Conservation (phyloP, 2,888 invertebrate species). For the Agonum fuliginosum region DNA sequence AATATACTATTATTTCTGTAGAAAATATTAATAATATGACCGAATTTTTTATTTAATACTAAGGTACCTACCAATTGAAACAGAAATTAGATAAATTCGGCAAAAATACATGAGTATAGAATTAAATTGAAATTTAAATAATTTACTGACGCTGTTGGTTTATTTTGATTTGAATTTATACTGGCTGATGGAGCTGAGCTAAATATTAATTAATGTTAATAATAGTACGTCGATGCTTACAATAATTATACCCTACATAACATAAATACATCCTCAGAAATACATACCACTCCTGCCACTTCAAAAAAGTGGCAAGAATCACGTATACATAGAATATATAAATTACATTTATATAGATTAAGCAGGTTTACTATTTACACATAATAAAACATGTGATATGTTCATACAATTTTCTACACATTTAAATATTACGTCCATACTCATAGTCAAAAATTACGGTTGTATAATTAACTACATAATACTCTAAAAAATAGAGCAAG, state of each 20-base stretch:
- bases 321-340: slow-evolving; percentile 34
- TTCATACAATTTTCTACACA: slow-evolving; percentile 48
- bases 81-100: too few species aligned
- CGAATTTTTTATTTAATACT: too few species aligned
- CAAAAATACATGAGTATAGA: too few species aligned
- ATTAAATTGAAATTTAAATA: neutral
- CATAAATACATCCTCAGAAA: slow-evolving; percentile 15
- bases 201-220: slow-evolving; percentile 15
- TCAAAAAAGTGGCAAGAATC: slow-evolving; percentile 15
- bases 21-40: too few species aligned
- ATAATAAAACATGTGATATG: slow-evolving; percentile 54
- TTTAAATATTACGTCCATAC: slow-evolving; percentile 38
- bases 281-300: slow-evolving; percentile 16
- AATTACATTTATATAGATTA: slow-evolving; percentile 52
- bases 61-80: too few species aligned
- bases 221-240: slow-evolving; percentile 22
- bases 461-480: neutral
- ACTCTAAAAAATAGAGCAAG: slow-evolving; percentile 34
- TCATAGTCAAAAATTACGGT: slow-evolving; percentile 31
- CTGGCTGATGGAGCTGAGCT: neutral
- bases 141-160: neutral
- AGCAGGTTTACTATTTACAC: slow-evolving; percentile 53
- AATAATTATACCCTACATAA: slow-evolving; percentile 3
- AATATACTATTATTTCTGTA: too few species aligned
- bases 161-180: neutral